phyloP scores from a whole-genome alignment of 2,888 invertebrate genomes.

The Megastigmus dorsalis region DNA sequence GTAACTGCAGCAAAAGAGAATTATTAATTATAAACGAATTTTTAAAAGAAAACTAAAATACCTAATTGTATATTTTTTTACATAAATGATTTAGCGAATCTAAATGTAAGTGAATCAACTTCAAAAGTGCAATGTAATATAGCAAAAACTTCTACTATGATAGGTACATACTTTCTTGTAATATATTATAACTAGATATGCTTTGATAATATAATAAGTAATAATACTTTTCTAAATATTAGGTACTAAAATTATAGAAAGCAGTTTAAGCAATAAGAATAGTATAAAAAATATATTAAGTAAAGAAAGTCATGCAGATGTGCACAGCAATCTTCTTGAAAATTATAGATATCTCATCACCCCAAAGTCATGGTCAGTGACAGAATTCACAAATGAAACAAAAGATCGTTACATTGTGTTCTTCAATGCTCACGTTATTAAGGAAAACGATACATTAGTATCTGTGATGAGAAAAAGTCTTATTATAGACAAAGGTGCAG shows the following conservation, averaged over 20 bases:
- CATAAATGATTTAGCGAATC: background rate
- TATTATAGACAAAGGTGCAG: conserved; percentile 40
- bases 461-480: conserved; percentile 49
- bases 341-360: conserved; percentile 51
- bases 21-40: no score
- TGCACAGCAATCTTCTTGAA: conserved; percentile 35
- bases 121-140: background rate
- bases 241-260: conserved; percentile 16
- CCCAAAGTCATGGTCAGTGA: conserved; percentile 50
- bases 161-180: conserved; percentile 12
- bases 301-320: conserved; percentile 35
- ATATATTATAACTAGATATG: background rate
- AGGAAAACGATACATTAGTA: conserved; percentile 38
- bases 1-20: no score
- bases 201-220: background rate
- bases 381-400: conserved; percentile 43
- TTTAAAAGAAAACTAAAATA: no score
- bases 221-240: background rate
- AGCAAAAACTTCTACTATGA: background rate
- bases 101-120: background rate
- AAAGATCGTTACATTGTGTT: conserved; percentile 43
- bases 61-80: background rate
- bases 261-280: background rate
- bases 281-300: conserved; percentile 3
- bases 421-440: conserved; percentile 34